Evolutionary conservation across 2,113 vertebrate species (phyloP), one percentile per base, ranked within the genome.

Genomic region (rat (Rattus norvegicus)): DNA sequence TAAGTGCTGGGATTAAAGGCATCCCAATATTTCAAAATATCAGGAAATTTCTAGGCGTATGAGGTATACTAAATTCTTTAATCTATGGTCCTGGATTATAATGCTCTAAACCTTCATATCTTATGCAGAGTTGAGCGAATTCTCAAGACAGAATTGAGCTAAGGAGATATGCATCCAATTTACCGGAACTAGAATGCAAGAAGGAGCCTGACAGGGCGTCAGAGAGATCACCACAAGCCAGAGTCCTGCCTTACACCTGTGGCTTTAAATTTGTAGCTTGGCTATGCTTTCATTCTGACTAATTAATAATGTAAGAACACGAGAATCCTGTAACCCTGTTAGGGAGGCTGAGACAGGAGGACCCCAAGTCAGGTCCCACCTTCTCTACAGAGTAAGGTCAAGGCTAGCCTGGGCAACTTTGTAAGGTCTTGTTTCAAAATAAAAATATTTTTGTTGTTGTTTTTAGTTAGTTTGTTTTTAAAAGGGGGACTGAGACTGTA

Each of bases 21-120:
- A 61, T 47, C 90, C 93, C 28, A 33, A 0, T 88, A 43, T 84
- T 95, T 93, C 75, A 22, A 22, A 75, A 47, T 87, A 69, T 33
- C 20, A 65, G 76, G 28, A 89, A 93, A 65, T 92, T 49, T 19
- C 77, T 39, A 89, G 61, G 52, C 30, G 81, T 91, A 63, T 47
- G 61, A 26, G 85, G 67, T 47, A 73, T 36, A 7, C 26, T 77
- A 39, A 56, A 43, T 88, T 61, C 26, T 87, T 79, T 79, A 3
- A 49, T 87, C 80, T 88, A 84, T 90, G 30, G 28, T 22, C 61
- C 59, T 19, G 9, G 49, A 39, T 39, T 49, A 77, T 16, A 5
- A 2, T 7, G 26, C 54, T 77, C 14, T 73, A 39, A 56, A 36
- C 43, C 49, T 77, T 88, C 9, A 16, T 75, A 65, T 84, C 81